These are phyloP conservation scores for Arizona elegans DNA, from an alignment of 2,113 vertebrate species.

Conservation along the genomic window DNA sequence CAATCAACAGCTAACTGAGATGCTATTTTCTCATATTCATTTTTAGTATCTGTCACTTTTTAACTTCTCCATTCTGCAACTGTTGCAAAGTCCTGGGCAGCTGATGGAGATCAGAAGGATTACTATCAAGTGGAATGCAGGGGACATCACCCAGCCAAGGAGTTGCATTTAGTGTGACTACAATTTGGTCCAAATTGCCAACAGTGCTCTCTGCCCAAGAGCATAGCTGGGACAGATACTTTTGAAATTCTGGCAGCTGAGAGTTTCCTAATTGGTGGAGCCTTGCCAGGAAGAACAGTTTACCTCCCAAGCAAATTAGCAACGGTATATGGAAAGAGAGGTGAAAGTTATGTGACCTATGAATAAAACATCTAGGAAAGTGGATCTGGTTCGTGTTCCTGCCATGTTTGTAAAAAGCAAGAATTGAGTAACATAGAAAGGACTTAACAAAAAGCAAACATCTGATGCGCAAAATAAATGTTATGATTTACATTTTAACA, in stretches of 20 bases:
- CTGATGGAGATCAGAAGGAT: background rate
- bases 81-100: background rate
- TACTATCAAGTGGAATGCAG: conserved; percentile 7
- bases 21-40: background rate
- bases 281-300: background rate
- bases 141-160: background rate
- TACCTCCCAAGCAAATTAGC: background rate
- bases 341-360: background rate
- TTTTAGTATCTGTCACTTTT: conserved; percentile 3
- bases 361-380: background rate
- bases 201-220: background rate
- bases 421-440: background rate
- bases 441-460: background rate
- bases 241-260: background rate
- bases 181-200: background rate
- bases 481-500: background rate
- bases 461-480: background rate
- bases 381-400: background rate
- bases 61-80: background rate
- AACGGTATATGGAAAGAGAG: background rate
- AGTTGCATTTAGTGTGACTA: background rate
- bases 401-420: background rate
- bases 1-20: background rate
- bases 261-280: background rate
- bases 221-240: background rate